These are phyloP conservation scores for Scomberomorus guttatus DNA, from an alignment of 2,797 vertebrate genomes.

Conservation along the genomic window DNA sequence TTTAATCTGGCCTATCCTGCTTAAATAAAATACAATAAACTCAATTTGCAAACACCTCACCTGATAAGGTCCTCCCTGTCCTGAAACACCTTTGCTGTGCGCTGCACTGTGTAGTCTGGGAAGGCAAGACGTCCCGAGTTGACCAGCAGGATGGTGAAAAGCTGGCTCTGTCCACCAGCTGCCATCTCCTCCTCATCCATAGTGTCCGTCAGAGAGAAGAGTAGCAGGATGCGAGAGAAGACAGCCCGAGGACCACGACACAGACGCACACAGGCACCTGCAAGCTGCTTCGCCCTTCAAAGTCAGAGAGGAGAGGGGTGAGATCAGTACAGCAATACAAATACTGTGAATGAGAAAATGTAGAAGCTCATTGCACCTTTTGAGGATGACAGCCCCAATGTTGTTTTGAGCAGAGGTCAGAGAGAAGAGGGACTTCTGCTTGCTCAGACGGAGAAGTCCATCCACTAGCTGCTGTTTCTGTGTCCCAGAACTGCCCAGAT, in stretches of 20 bases:
- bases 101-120: conserved; percentile 89
- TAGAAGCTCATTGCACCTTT: conserved; percentile 84
- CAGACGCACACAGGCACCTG: conserved; percentile 89
- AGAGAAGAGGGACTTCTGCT: conserved; percentile 91
- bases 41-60: conserved; percentile 69
- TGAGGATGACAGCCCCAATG: conserved; percentile 89
- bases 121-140: conserved; percentile 91
- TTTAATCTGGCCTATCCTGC: not conserved
- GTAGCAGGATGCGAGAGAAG: conserved; percentile 92
- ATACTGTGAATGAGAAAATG: not conserved
- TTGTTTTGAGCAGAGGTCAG: conserved; percentile 76
- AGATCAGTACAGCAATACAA: not conserved
- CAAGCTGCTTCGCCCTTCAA: conserved; percentile 90
- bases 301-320: conserved; percentile 17
- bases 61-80: conserved; percentile 94
- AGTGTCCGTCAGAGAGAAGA: conserved; percentile 91
- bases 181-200: conserved; percentile 93
- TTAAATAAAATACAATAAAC: not conserved
- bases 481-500: conserved; percentile 86
- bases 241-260: conserved; percentile 86
- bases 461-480: conserved; percentile 92
- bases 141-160: conserved; percentile 92
- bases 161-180: conserved; percentile 91
- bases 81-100: conserved; percentile 88
- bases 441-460: conserved; percentile 89